phyloP scores from a whole-genome alignment of 2,888 invertebrate species.

The Strigamia transsilvanica region DNA sequence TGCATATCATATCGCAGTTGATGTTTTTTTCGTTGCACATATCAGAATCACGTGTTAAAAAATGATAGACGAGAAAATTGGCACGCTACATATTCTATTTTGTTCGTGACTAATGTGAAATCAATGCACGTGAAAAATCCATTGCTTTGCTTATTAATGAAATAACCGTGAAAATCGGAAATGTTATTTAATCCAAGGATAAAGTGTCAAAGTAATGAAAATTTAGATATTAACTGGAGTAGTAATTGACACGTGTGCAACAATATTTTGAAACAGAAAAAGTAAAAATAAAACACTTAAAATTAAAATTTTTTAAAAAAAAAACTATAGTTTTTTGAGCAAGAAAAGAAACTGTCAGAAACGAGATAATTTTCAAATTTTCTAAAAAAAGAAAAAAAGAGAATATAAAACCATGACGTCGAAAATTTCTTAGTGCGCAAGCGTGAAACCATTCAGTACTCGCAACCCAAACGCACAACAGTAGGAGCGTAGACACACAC shows the following conservation, averaged over 20 bases:
- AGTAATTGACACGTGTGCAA: neutral
- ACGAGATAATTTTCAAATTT: neutral
- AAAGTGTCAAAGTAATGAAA: neutral
- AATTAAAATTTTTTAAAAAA: neutral
- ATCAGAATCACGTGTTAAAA: neutral
- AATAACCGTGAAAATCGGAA: conserved; percentile 4
- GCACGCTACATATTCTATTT: conserved; percentile 45
- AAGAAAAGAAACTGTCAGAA: neutral
- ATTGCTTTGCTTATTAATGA: conserved; percentile 13
- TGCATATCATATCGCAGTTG: neutral
- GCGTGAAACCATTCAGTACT: conserved; percentile 40
- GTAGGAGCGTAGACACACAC: conserved; percentile 26
- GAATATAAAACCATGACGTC: conserved; percentile 12
- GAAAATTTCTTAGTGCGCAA: conserved; percentile 1
- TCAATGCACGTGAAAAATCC: conserved; percentile 47
- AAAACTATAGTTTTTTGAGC: neutral
- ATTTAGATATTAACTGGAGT: neutral
- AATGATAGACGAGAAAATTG: neutral
- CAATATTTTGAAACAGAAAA: neutral
- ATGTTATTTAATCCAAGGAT: neutral
- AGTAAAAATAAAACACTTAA: neutral
- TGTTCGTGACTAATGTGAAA: conserved; percentile 48
- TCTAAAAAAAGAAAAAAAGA: neutral
- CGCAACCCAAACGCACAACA: conserved; percentile 27
- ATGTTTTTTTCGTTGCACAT: neutral